Evolutionary conservation across 2,797 vertebrate genomes (phyloP).

Genomic region (Lepidocolaptes lacrymiger): DNA sequence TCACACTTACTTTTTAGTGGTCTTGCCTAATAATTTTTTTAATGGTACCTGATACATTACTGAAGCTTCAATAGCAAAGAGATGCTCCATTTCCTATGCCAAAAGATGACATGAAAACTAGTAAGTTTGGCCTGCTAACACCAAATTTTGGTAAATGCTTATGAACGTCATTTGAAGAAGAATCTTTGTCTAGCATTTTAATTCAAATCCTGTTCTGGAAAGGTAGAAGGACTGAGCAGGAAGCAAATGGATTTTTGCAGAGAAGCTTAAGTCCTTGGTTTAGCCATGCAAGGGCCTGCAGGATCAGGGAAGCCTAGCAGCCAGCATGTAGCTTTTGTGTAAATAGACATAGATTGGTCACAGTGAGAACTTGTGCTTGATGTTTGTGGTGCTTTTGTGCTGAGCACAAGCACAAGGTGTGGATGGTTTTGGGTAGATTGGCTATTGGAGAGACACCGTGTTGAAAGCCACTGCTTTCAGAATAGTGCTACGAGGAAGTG

Average conservation of each 20-base stretch:
- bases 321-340: not conserved
- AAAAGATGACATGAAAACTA: not conserved
- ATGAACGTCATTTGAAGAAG: not conserved
- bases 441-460: fast-evolving
- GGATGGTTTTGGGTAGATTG: not conserved
- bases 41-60: not conserved
- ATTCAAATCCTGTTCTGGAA: not conserved
- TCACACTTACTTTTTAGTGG: not conserved
- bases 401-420: not conserved
- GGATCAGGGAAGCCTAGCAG: not conserved
- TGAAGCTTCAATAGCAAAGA: not conserved
- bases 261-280: not conserved
- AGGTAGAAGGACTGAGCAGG: not conserved
- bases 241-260: not conserved
- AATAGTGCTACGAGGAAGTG: fast-evolving
- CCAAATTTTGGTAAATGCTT: not conserved
- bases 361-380: not conserved
- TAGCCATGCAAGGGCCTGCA: not conserved
- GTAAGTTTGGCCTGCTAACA: not conserved
- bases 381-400: not conserved
- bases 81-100: not conserved
- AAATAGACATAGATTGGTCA: not conserved
- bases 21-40: not conserved
- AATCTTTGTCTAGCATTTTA: not conserved
- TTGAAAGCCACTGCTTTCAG: not conserved